Evolutionary conservation across 2,888 invertebrate genomes (phyloP), one percentile per base, ranked within the genome.

Genomic region (Arctia plantaginis): DNA sequence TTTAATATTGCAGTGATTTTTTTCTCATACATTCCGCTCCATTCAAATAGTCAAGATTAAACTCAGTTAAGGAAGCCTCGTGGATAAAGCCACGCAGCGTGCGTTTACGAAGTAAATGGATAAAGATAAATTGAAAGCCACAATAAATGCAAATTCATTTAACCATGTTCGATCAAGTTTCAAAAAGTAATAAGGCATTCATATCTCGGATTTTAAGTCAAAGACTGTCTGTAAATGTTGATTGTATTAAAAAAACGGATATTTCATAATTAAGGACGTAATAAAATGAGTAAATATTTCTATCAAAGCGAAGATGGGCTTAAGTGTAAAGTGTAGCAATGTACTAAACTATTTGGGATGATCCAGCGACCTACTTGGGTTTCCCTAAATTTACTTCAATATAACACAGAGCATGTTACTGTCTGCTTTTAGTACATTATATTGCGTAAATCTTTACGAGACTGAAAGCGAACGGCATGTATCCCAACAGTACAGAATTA

Each of bases 321-420:
- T 62, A 41, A 72, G 67, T 75, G 55, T 75, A 62, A 35, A 70
- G 64, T 75, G 47, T 73, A 65, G 55, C 64, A 73, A 76, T 75
- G 35, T 72, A 74, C 73, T 51, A 47, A 73, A 79, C 75, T 81
- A 81, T 83, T 85, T 84, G 70, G 77, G 62, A 67, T 68, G 75
- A 72, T 51, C 74, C 64, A 65, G 72, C 76, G 80, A 75, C 83
- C 82, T 77, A 84, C 69, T 80, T 81, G 10, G 20, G 66, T 55
- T 77, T 67, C 55, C 65, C 23, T 77, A 65, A 73, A 76, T 82
- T 83, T 78, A 76, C 76, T 62, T 76, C 75, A 76, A 80, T 75
- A 75, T 67, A 47, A 73, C 74, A 69, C 62, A 71, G 68, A 77
- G 67, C 70, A 65, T 51, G 71, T 69, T 72, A 64, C 70, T 66